Evolutionary conservation across 2,113 vertebrate species (phyloP).

Genomic region (Perca schrenkii): DNA sequence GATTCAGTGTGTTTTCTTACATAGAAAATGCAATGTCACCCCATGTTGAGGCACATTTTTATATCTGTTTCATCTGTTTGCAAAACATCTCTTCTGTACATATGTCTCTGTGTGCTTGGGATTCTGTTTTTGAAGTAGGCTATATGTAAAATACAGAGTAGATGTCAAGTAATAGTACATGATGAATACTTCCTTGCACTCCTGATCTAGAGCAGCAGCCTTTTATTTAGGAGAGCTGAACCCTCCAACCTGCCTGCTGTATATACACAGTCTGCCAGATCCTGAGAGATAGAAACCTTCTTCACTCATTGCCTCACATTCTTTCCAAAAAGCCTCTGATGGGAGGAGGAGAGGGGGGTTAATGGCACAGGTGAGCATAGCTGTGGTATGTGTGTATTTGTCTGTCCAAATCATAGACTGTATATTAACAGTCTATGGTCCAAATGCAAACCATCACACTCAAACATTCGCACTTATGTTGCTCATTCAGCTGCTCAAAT

Average conservation of each 20-base stretch:
- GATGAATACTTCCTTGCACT: background rate
- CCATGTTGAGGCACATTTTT: background rate
- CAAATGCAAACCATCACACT: slow-evolving; percentile 7
- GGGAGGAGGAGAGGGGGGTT: slow-evolving; percentile 7
- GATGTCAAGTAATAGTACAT: no score
- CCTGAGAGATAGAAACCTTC: slow-evolving; percentile 28
- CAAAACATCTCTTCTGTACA: background rate
- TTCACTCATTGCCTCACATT: slow-evolving; percentile 52
- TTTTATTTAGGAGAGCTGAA: slow-evolving; percentile 26
- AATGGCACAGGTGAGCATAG: slow-evolving; percentile 56
- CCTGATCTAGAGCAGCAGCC: background rate
- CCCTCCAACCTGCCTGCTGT: slow-evolving; percentile 28
- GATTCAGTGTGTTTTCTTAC: no score
- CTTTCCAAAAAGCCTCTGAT: slow-evolving; percentile 24
- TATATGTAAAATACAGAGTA: background rate
- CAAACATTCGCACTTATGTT: slow-evolving; percentile 19
- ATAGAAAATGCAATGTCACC: no score
- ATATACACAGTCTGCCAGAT: slow-evolving; percentile 47
- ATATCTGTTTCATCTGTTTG: no score
- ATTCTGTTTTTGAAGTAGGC: background rate
- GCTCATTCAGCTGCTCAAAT: slow-evolving; percentile 32
- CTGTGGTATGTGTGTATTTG: slow-evolving; percentile 41
- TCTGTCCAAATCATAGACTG: background rate
- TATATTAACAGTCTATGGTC: background rate
- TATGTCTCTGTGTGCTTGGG: background rate